A percentile compares a stretch with the other conserved stretches of the same genome.
Evolutionary conservation across 92 coral and sea anemone genomes (phyloP).

Genomic region (Metridium senile): DNA sequence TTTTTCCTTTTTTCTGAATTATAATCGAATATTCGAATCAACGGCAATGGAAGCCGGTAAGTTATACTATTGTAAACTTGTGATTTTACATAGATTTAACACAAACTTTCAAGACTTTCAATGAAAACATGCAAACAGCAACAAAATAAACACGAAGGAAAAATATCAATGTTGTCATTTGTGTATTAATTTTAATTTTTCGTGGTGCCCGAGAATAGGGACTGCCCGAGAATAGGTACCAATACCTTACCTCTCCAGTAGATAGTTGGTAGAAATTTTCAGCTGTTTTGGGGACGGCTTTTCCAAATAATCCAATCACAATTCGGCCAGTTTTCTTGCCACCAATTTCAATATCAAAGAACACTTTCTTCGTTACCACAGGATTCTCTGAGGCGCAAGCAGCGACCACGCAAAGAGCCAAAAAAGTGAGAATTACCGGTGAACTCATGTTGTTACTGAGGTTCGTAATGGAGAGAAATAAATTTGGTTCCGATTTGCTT

Average conservation of each 20-base stretch:
- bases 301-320: constrained; percentile 90
- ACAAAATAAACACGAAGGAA: too few species aligned
- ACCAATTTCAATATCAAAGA: constrained; percentile 84
- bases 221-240: too few species aligned
- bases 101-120: too few species aligned
- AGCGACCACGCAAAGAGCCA: constrained; percentile 44
- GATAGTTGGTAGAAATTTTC: constrained; percentile 77
- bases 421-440: constrained; percentile 16
- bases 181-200: too few species aligned
- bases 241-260: constrained; percentile 86
- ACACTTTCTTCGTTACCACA: constrained; percentile 71
- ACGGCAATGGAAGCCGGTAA: too few species aligned
- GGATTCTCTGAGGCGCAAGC: constrained; percentile 27
- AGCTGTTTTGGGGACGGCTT: constrained; percentile 87
- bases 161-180: too few species aligned
- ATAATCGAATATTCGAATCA: too few species aligned
- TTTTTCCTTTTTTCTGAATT: too few species aligned
- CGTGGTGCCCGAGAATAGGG: too few species aligned
- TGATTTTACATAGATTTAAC: too few species aligned
- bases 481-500: not conserved
- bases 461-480: not conserved
- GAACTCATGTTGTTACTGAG: constrained; percentile 35
- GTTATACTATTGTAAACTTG: too few species aligned
- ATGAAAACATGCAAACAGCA: too few species aligned
- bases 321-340: constrained; percentile 74